phyloP scores from a whole-genome alignment of 2,113 vertebrate genomes.

The Patagioenas fasciata region DNA sequence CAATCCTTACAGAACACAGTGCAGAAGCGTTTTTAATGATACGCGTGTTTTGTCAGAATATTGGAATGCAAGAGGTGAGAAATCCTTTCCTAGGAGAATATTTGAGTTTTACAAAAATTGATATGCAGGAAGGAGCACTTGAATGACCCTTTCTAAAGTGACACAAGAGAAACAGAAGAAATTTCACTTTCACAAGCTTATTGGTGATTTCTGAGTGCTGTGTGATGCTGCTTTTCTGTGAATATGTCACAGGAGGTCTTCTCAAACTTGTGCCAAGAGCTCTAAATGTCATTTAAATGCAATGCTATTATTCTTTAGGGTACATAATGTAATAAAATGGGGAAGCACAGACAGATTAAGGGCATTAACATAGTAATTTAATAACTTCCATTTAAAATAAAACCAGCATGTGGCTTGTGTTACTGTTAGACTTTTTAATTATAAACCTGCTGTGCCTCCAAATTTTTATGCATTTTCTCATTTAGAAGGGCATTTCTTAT shows the following conservation, averaged over 20 bases:
- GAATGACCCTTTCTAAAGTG: not conserved
- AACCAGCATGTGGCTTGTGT: conserved; percentile 15
- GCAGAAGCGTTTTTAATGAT: not conserved
- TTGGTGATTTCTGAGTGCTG: not conserved
- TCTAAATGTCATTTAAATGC: not conserved
- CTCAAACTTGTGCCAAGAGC: not conserved
- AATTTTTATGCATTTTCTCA: not conserved
- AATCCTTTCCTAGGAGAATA: not conserved
- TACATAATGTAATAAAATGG: not conserved
- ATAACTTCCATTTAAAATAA: conserved; percentile 39
- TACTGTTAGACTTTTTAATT: conserved; percentile 40
- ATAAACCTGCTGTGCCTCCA: conserved; percentile 24
- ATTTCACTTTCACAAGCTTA: not conserved
- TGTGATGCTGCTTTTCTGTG: not conserved
- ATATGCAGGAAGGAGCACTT: not conserved
- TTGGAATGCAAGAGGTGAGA: not conserved
- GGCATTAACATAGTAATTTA: not conserved
- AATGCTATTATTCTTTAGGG: not conserved
- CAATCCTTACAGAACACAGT: not conserved
- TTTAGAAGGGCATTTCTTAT: conserved; percentile 5
- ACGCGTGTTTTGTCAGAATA: not conserved
- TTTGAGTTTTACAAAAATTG: not conserved
- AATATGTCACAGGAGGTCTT: not conserved
- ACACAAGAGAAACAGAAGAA: not conserved
- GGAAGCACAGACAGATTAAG: not conserved